phyloP scores from a whole-genome alignment of 2,888 invertebrate genomes.

The Lottia gigantea region DNA sequence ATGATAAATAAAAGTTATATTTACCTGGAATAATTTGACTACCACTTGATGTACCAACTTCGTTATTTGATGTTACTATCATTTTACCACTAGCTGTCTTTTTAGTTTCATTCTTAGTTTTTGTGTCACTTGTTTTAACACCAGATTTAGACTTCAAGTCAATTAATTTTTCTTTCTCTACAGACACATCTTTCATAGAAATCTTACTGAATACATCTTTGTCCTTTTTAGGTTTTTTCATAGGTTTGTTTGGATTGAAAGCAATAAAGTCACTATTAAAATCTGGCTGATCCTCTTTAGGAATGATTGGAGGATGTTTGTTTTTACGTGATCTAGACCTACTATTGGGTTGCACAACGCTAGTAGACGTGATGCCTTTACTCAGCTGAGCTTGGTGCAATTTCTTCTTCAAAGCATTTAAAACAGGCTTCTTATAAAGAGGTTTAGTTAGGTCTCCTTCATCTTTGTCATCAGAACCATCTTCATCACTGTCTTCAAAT shows the following conservation, averaged over 20 bases:
- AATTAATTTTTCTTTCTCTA: slow-evolving; percentile 2
- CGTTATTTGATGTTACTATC: slow-evolving; percentile 3
- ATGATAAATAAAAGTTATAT: too few species aligned
- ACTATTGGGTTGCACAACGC: neutral
- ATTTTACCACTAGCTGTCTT: slow-evolving; percentile 16
- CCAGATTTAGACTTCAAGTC: too few species aligned
- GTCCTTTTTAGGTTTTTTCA: slow-evolving; percentile 9
- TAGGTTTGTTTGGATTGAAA: slow-evolving; percentile 14
- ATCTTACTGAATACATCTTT: slow-evolving; percentile 15
- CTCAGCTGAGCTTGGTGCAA: neutral
- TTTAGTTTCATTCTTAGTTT: neutral
- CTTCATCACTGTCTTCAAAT: slow-evolving; percentile 9
- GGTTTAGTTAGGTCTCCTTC: slow-evolving; percentile 8
- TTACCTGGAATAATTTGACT: too few species aligned
- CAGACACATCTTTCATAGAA: slow-evolving; percentile 13
- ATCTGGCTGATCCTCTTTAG: neutral
- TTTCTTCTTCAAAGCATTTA: neutral
- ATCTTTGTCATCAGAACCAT: neutral
- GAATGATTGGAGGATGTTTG: neutral
- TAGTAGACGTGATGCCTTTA: neutral
- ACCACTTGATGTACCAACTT: neutral
- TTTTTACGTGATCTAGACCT: neutral
- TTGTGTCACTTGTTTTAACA: neutral
- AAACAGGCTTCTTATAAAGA: neutral
- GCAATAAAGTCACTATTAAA: slow-evolving; percentile 14